A percentile compares a stretch with the other conserved stretches of the same genome.
Evolutionary conservation across 2,888 invertebrate genomes (phyloP).

Genomic region (Cryptus viduatorius): DNA sequence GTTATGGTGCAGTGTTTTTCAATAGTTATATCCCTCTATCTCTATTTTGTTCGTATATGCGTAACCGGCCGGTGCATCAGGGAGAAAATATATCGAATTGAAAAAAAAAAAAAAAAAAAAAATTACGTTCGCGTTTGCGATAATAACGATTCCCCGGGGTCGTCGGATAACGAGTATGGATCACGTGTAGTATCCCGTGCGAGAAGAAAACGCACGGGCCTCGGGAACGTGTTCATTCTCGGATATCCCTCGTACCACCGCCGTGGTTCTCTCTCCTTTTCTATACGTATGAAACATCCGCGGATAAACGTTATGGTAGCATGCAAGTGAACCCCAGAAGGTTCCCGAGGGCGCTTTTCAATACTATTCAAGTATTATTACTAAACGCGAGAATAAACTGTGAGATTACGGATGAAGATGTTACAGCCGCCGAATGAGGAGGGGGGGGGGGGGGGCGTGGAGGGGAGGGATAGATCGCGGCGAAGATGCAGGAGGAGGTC

Average conservation of each 20-base stretch:
- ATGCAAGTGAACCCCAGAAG: constrained; percentile 49
- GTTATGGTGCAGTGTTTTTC: background rate
- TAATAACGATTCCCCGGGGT: constrained; percentile 43
- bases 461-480: no score
- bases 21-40: background rate
- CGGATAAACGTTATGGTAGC: constrained; percentile 37
- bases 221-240: constrained; percentile 49
- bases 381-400: constrained; percentile 18
- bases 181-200: constrained; percentile 46
- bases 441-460: background rate
- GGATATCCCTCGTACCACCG: constrained; percentile 21
- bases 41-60: constrained; percentile 17
- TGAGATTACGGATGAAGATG: constrained; percentile 24
- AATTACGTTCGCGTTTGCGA: constrained; percentile 34
- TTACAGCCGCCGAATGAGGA: constrained; percentile 10
- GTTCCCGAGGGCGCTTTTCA: constrained; percentile 58
- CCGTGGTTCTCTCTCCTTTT: background rate
- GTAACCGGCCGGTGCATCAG: background rate
- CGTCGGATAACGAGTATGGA: constrained; percentile 42
- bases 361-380: constrained; percentile 43
- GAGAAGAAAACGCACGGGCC: constrained; percentile 28
- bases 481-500: no score
- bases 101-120: background rate
- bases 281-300: background rate
- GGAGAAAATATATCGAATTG: background rate